Evolutionary conservation across 2,888 invertebrate genomes (phyloP), one percentile per base, ranked within the genome.

Genomic region (Standfussiana lucernea): DNA sequence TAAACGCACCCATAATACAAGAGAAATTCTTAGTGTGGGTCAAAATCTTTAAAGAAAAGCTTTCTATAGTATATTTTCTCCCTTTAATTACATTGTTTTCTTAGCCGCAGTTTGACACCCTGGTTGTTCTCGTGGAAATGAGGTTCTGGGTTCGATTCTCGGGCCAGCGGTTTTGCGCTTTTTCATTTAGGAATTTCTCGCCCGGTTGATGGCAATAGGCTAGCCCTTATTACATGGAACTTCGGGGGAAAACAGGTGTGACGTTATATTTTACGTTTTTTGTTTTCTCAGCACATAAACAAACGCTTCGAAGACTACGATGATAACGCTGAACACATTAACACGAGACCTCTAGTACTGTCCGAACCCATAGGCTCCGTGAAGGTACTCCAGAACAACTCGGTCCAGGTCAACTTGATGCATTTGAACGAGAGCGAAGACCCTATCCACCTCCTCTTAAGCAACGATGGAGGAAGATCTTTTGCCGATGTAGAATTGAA

Each of bases 341-440:
- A 42, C 35, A 85, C 87, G 40, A 86, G 93, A 69, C 95, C 96
- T 1, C 80, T 96, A 13, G 94, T 95, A 3, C 83, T 95, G 53
- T 75, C 90, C 0, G 97, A 97, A 89, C 96, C 97, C 1, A 96
- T 97, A 45, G 95, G 95, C 2, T 96, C 96, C 28, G 93, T 97
- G 4, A 96, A 94, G 88, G 96, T 96, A 0, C 91, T 97, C 1
- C 95, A 96, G 76, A 97, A 97, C 82, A 96, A 97, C 82, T 95
- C 94, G 2, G 96, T 96, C 0, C 96, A 96, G 93, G 96, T 97
- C 0, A 95, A 95, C 81, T 88, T 97, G 0, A 95, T 95, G 79
- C 95, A 95, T 53, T 74, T 91, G 45, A 97, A 97, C 79, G 91
- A 91, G 42, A 94, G 92, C 15, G 89, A 93, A 56, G 94, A 95